A percentile compares a stretch with the other conserved stretches of the same genome.
Evolutionary conservation across 2,888 invertebrate genomes (phyloP).

Genomic region (Agrochola lychnidis): DNA sequence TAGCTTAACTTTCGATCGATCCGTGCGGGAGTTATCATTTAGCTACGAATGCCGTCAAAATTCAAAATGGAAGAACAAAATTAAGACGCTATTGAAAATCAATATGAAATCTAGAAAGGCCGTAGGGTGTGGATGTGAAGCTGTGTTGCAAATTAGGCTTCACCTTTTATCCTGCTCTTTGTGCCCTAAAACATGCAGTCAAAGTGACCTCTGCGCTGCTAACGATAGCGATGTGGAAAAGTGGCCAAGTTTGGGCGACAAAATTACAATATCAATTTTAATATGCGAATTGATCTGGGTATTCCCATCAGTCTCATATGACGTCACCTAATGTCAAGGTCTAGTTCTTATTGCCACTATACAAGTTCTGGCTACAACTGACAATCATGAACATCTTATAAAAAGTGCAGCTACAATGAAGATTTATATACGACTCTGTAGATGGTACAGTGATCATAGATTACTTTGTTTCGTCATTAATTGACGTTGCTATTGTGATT

Average conservation of each 20-base stretch:
- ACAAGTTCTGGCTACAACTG: background rate
- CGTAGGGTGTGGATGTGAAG: background rate
- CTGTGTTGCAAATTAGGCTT: background rate
- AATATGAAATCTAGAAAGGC: background rate
- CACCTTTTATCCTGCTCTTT: background rate
- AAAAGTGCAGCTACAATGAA: background rate
- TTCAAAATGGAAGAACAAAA: too few relatives aligned
- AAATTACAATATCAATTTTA: too few relatives aligned
- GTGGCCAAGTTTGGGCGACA: background rate
- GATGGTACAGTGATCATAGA: background rate
- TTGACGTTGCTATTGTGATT: background rate
- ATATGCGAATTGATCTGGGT: background rate
- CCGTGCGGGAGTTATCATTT: too few relatives aligned
- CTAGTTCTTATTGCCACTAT: background rate
- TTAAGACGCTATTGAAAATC: background rate
- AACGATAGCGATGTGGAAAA: background rate
- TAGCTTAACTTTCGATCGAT: too few relatives aligned
- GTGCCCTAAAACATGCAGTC: background rate
- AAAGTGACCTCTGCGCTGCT: background rate
- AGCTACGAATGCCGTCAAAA: too few relatives aligned
- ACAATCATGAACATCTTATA: slow-evolving; percentile 1
- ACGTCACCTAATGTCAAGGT: background rate
- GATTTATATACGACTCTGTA: background rate
- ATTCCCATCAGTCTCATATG: background rate
- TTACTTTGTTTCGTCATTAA: too few relatives aligned